phyloP scores from a whole-genome alignment of 1,140 invertebrate genomes.

The Caenorhabditis briggsae region DNA sequence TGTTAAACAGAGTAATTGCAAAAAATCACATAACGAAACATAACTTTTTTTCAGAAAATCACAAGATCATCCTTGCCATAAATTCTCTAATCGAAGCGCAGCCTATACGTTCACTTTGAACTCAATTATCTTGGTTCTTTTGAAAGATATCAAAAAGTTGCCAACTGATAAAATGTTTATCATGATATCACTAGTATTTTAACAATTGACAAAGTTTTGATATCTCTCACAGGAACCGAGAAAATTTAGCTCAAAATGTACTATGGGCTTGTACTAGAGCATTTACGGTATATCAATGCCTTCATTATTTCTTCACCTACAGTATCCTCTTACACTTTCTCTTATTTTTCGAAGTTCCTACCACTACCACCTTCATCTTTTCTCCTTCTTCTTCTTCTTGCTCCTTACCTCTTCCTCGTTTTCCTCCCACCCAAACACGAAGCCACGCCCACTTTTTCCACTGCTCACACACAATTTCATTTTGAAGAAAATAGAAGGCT shows the following conservation, averaged over 20 bases:
- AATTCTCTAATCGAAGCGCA: neutral
- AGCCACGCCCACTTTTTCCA: slow-evolving; percentile 20
- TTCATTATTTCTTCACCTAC: neutral
- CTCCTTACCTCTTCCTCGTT: neutral
- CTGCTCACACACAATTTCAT: slow-evolving; percentile 45
- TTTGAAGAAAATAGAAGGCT: slow-evolving; percentile 37
- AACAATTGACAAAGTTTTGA: too few species aligned
- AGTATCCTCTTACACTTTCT: neutral
- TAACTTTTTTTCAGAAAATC: too few species aligned
- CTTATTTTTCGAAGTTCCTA: neutral
- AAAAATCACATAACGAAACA: too few species aligned
- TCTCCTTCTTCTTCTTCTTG: neutral
- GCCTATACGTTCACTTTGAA: neutral
- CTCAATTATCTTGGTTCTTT: too few species aligned
- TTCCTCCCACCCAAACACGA: neutral
- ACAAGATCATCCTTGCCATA: too few species aligned
- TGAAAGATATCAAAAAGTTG: too few species aligned
- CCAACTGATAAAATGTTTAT: too few species aligned
- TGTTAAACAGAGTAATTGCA: too few species aligned
- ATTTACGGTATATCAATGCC: neutral
- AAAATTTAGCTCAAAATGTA: too few species aligned
- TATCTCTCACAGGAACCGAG: too few species aligned
- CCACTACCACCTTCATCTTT: neutral
- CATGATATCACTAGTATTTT: too few species aligned
- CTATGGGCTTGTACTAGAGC: neutral